A percentile compares a stretch with the other conserved stretches of the same genome.
These are phyloP conservation scores for Stenodera caucasica DNA, from an alignment of 2,888 invertebrate genomes.

Conservation along the genomic window DNA sequence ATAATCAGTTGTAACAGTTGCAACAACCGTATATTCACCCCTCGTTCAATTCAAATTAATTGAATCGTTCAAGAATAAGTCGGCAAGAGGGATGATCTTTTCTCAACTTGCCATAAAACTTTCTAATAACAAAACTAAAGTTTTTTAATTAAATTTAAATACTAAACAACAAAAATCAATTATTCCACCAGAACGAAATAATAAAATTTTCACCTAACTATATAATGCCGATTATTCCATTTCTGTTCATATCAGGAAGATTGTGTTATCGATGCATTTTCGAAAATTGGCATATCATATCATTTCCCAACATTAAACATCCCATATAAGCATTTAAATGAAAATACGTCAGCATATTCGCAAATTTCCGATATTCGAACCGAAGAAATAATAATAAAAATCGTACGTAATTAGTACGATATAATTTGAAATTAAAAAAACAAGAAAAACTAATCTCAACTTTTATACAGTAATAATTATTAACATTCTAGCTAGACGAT, in stretches of 20 bases:
- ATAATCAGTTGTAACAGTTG: conserved; percentile 22
- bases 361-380: neutral
- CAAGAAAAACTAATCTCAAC: no score
- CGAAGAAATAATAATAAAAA: no score
- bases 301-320: neutral
- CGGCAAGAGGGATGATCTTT: neutral
- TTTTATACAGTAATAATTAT: no score
- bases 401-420: no score
- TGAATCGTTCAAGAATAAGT: conserved; percentile 26
- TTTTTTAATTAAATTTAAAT: conserved; percentile 3
- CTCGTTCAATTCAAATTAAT: conserved; percentile 22
- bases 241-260: neutral
- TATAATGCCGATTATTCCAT: neutral
- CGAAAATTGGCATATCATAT: neutral
- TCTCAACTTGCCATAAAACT: neutral
- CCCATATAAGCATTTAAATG: neutral
- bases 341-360: neutral
- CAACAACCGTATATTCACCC: conserved; percentile 8
- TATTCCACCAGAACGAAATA: neutral
- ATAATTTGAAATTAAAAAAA: no score
- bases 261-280: conserved; percentile 7
- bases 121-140: conserved; percentile 11
- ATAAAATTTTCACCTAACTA: neutral
- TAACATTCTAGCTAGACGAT: no score
- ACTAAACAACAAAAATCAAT: neutral